phyloP scores from a whole-genome alignment of 2,888 invertebrate genomes.

The Melanchra persicariae region DNA sequence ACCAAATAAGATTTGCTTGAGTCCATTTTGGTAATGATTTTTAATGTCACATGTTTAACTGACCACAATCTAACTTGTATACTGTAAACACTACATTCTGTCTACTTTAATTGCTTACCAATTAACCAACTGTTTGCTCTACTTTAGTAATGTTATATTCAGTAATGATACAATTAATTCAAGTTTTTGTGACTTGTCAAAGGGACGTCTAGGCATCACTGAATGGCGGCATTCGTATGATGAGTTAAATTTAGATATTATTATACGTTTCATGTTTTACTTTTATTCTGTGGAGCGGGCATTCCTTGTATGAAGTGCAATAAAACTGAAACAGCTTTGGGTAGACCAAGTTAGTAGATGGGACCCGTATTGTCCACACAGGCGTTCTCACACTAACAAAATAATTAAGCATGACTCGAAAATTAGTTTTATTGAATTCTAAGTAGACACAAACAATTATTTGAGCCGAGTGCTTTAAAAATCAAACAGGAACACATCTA shows the following conservation, averaged over 20 bases:
- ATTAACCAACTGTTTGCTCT: slow-evolving; percentile 11
- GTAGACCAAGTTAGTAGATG: slow-evolving; percentile 43
- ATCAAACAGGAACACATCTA: slow-evolving; percentile 65
- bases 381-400: slow-evolving; percentile 66
- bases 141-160: slow-evolving; percentile 31
- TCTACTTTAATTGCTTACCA: slow-evolving; percentile 27
- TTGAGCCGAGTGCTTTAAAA: slow-evolving; percentile 63
- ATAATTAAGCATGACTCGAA: slow-evolving; percentile 66
- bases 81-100: slow-evolving; percentile 11
- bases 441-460: slow-evolving; percentile 71
- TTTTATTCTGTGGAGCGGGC: slow-evolving; percentile 28
- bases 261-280: slow-evolving; percentile 44
- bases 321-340: slow-evolving; percentile 48
- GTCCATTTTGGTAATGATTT: slow-evolving; percentile 19
- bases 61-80: neutral
- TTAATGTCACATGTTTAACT: slow-evolving; percentile 1
- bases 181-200: slow-evolving; percentile 34
- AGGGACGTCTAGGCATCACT: slow-evolving; percentile 14
- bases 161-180: slow-evolving; percentile 36
- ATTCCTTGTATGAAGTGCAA: slow-evolving; percentile 31
- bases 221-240: slow-evolving; percentile 48
- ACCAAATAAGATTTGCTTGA: slow-evolving; percentile 25
- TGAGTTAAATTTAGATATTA: slow-evolving; percentile 53
- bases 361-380: slow-evolving; percentile 44
- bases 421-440: slow-evolving; percentile 67